A percentile compares a stretch with the other conserved stretches of the same genome.
phyloP scores from a whole-genome alignment of 2,113 vertebrate genomes.

The Cheirogaleus medius region DNA sequence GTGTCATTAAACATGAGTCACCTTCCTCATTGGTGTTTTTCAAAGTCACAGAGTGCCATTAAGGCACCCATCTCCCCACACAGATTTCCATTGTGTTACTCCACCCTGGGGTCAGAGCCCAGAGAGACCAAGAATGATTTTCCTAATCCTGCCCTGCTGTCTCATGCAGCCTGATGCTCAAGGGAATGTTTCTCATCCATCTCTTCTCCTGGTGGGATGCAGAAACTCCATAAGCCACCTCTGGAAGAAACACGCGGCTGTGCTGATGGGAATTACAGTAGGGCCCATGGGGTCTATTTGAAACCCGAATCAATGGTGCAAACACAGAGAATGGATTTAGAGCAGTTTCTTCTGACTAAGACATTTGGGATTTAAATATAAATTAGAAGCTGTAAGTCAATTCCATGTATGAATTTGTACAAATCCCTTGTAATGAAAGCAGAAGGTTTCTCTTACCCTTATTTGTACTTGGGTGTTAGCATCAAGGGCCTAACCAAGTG shows the following conservation, averaged over 20 bases:
- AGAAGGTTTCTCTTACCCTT: conserved; percentile 13
- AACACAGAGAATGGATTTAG: neutral
- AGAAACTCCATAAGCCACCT: neutral
- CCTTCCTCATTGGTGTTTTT: neutral
- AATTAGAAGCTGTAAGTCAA: conserved; percentile 39
- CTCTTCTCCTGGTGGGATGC: neutral
- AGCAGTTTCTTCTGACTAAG: conserved; percentile 31
- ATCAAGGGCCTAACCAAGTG: neutral
- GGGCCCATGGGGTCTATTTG: neutral
- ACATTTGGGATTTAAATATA: conserved; percentile 38
- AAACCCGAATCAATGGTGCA: neutral
- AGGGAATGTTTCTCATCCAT: neutral
- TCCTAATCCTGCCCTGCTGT: neutral
- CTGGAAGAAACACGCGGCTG: neutral
- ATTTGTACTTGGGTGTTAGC: neutral
- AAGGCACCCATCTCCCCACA: neutral
- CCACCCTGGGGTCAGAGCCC: neutral
- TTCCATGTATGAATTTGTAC: neutral
- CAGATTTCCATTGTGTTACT: neutral
- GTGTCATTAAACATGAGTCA: neutral
- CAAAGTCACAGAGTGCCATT: neutral
- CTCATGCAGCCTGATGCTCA: neutral
- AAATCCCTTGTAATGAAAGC: conserved; percentile 39
- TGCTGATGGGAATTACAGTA: neutral
- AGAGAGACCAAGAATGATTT: neutral